These are phyloP conservation scores for Homarus gammarus DNA, from an alignment of 2,888 invertebrate species.

Conservation along the genomic window DNA sequence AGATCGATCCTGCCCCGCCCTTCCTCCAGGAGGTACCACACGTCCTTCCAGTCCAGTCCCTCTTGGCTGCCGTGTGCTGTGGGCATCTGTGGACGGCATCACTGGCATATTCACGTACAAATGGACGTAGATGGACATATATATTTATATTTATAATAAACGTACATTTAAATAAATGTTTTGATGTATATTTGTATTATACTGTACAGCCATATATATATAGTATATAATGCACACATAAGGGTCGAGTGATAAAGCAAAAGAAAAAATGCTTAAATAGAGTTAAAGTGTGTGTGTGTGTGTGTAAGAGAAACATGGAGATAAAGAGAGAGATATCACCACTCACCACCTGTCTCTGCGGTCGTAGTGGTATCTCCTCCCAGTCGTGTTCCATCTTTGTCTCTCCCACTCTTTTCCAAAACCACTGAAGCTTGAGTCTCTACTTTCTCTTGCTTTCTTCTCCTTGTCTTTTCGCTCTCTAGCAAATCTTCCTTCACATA, in stretches of 20 bases:
- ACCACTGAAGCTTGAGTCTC: no score
- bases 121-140: no score
- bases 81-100: background rate
- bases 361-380: background rate
- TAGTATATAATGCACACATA: no score
- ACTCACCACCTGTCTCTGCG: background rate
- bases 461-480: no score
- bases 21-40: conserved; percentile 61
- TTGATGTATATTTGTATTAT: background rate
- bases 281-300: background rate
- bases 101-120: no score
- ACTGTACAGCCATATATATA: background rate
- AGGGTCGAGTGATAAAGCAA: no score
- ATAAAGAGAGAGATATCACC: background rate
- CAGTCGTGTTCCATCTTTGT: background rate
- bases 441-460: background rate
- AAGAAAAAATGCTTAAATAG: background rate
- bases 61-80: background rate
- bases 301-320: background rate
- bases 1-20: conserved; percentile 37
- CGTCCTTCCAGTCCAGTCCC: conserved; percentile 35
- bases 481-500: no score
- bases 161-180: background rate
- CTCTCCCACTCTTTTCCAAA: no score
- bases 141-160: background rate